These are phyloP conservation scores for Formica selysi DNA, from an alignment of 1,140 invertebrate species.

Conservation along the genomic window DNA sequence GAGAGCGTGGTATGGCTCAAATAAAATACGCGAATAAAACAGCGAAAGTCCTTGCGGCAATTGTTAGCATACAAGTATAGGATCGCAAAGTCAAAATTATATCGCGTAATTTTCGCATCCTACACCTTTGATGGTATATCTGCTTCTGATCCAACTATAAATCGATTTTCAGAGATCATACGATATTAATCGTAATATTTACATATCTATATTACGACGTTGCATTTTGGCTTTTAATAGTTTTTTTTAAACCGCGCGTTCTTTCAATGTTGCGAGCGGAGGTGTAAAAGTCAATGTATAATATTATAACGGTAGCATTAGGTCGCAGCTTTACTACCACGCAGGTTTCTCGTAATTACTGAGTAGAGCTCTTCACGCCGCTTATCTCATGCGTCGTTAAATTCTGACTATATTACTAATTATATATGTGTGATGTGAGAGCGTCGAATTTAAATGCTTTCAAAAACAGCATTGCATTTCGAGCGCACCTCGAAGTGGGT, in stretches of 20 bases:
- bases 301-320: neutral
- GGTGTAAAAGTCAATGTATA: slow-evolving; percentile 20
- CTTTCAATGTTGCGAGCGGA: neutral
- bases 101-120: neutral
- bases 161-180: neutral
- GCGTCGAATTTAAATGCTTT: slow-evolving; percentile 9
- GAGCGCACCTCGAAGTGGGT: too few species aligned
- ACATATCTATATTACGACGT: neutral
- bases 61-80: neutral
- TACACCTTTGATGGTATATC: neutral
- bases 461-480: too few species aligned
- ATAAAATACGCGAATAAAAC: neutral
- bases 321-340: neutral
- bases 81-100: neutral
- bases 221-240: neutral
- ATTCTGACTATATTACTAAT: slow-evolving; percentile 15
- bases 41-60: neutral
- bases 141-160: neutral
- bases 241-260: neutral
- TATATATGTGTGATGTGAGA: slow-evolving; percentile 18
- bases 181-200: neutral
- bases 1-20: neutral
- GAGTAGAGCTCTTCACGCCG: slow-evolving; percentile 11
- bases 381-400: slow-evolving; percentile 43
- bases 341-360: slow-evolving; percentile 32